Evolutionary conservation across 2,888 invertebrate species (phyloP).

Genomic region (Dugesia japonica): DNA sequence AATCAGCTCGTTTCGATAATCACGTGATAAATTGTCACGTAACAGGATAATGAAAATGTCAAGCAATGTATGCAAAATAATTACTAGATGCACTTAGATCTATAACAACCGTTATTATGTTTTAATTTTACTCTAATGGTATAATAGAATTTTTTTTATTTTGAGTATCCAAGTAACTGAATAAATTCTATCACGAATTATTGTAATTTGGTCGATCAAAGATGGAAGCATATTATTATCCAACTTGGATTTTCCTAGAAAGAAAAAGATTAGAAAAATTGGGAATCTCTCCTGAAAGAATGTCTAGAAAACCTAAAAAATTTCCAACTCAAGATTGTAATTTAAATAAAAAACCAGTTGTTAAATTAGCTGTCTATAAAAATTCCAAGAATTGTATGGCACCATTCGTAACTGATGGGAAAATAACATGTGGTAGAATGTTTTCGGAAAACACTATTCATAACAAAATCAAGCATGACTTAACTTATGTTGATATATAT

Average conservation of each 20-base stretch:
- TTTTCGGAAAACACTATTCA: background rate
- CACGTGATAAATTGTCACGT: no score
- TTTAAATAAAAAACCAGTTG: background rate
- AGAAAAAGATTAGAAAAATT: background rate
- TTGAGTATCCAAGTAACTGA: background rate
- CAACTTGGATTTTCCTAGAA: background rate
- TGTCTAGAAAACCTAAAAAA: background rate
- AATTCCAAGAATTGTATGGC: background rate
- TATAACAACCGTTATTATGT: background rate
- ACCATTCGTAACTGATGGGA: background rate
- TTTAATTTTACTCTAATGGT: background rate
- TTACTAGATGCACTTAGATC: background rate
- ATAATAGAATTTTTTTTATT: background rate
- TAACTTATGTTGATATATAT: background rate
- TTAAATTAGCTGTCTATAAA: background rate
- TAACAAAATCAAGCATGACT: constrained; percentile 13
- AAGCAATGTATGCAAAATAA: no score
- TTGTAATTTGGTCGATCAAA: background rate
- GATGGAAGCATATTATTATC: background rate
- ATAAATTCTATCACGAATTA: background rate
- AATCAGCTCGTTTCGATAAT: no score
- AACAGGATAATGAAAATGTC: no score
- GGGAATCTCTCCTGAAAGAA: background rate
- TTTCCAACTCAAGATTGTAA: background rate
- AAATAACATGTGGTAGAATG: background rate